These are phyloP conservation scores for Lasioglossum albipes DNA, from an alignment of 1,140 invertebrate species.

Conservation along the genomic window DNA sequence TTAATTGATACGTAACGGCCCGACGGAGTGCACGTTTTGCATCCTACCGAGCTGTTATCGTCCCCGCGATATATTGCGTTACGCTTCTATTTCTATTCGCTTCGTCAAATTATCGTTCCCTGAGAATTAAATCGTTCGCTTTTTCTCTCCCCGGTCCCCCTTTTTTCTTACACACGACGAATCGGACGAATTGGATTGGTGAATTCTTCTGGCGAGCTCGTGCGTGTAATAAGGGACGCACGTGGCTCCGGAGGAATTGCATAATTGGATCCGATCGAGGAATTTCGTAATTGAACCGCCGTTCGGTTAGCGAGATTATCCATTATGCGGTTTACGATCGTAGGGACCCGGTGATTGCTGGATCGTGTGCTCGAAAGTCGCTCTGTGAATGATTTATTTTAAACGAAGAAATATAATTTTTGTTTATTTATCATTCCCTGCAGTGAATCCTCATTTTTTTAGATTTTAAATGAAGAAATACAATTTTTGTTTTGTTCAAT, in stretches of 20 bases:
- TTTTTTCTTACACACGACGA: neutral
- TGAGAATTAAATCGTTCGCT: slow-evolving; percentile 11
- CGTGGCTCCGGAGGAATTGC: neutral
- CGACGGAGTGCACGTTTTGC: slow-evolving; percentile 27
- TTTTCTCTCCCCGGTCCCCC: neutral
- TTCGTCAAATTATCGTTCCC: slow-evolving; percentile 5
- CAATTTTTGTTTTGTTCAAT: too few relatives aligned
- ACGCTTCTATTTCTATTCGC: too few relatives aligned
- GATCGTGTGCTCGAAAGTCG: too few relatives aligned
- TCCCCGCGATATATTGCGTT: too few relatives aligned
- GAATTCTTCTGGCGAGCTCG: neutral
- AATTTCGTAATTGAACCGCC: neutral
- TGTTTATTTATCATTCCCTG: too few relatives aligned
- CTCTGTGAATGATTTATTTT: too few relatives aligned
- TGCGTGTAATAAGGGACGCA: neutral
- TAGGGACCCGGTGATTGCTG: too few relatives aligned
- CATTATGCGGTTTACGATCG: neutral
- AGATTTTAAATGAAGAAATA: too few relatives aligned
- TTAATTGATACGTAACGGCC: slow-evolving; percentile 58
- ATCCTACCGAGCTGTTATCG: neutral
- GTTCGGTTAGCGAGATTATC: slow-evolving; percentile 4
- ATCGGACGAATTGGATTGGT: neutral
- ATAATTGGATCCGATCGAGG: slow-evolving; percentile 25
- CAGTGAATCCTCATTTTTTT: too few relatives aligned
- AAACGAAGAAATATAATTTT: too few relatives aligned